Conservation (phyloP, 2,113 vertebrate genomes). For the Sorex araneus region DNA sequence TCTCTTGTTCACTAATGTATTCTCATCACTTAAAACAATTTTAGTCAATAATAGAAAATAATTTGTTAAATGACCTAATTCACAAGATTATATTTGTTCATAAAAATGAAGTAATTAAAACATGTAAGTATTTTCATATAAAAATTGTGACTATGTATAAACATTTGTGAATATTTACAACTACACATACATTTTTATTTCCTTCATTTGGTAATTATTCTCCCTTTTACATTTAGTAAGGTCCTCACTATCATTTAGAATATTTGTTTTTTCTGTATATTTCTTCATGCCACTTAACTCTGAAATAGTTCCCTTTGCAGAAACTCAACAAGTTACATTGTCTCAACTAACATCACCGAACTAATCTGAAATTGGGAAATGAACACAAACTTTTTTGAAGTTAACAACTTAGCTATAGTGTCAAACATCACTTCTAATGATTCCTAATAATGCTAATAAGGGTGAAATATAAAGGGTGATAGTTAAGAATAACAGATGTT, state of each 20-base stretch:
- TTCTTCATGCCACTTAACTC: not conserved
- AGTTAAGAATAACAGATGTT: not conserved
- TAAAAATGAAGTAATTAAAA: constrained; percentile 7
- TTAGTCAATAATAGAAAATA: not conserved
- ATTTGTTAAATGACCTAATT: not conserved
- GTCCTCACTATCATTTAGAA: not conserved
- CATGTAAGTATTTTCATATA: not conserved
- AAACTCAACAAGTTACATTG: constrained; percentile 13
- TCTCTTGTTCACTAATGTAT: not conserved
- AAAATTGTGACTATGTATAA: not conserved
- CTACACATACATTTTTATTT: constrained; percentile 6
- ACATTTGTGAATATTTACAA: not conserved
- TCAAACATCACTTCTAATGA: constrained; percentile 22
- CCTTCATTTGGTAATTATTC: constrained; percentile 1
- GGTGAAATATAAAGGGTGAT: not conserved
- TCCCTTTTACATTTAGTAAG: not conserved
- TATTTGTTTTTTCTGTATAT: not conserved
- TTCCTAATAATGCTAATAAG: constrained; percentile 13
- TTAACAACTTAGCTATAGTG: not conserved
- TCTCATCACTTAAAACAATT: constrained; percentile 6
- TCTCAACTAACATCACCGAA: not conserved
- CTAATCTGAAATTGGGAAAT: constrained; percentile 2
- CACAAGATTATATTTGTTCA: not conserved
- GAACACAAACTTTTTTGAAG: not conserved
- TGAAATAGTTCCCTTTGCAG: not conserved